Conservation (phyloP, 1,140 invertebrate genomes). For the Drosophila ironensis region DNA sequence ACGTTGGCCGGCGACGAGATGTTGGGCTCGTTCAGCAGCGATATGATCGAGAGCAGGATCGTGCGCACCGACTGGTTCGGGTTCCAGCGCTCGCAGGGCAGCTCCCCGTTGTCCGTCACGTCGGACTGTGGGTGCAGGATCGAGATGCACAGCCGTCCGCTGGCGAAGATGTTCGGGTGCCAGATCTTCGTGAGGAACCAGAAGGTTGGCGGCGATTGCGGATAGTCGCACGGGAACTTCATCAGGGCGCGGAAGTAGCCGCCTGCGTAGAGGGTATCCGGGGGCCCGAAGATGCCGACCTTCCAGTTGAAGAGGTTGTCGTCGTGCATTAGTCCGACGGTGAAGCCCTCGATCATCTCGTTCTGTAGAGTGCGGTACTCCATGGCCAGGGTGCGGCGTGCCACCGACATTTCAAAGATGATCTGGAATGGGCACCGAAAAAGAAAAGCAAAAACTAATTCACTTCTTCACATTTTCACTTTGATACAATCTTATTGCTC, state of each 20-base stretch:
- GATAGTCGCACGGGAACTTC: slow-evolving; percentile 98
- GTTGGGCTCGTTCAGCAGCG: slow-evolving; percentile 99
- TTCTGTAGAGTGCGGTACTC: slow-evolving; percentile 98
- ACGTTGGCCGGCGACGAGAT: slow-evolving; percentile 99
- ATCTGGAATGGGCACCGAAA: too few species aligned
- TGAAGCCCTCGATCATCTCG: slow-evolving; percentile 99
- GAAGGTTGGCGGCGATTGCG: slow-evolving; percentile 98
- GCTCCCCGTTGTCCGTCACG: slow-evolving; percentile 98
- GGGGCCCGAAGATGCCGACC: slow-evolving; percentile 99
- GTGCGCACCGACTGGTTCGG: slow-evolving; percentile 99
- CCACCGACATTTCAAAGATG: too few species aligned
- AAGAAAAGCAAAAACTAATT: too few species aligned
- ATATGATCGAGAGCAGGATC: slow-evolving; percentile 98
- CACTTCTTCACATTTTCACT: too few species aligned
- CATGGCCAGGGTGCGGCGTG: slow-evolving; percentile 96
- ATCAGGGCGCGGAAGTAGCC: slow-evolving; percentile 99
- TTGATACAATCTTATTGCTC: too few species aligned
- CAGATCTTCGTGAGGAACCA: slow-evolving; percentile 99
- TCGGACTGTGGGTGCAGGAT: slow-evolving; percentile 99
- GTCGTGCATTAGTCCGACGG: slow-evolving; percentile 97
- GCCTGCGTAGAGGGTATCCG: slow-evolving; percentile 98
- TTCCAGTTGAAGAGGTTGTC: slow-evolving; percentile 99
- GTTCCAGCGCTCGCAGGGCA: slow-evolving; percentile 99
- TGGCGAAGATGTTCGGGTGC: slow-evolving; percentile 99
- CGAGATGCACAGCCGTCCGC: slow-evolving; percentile 99